Conservation (phyloP, 2,888 invertebrate species). For the Endotricha flammealis region DNA sequence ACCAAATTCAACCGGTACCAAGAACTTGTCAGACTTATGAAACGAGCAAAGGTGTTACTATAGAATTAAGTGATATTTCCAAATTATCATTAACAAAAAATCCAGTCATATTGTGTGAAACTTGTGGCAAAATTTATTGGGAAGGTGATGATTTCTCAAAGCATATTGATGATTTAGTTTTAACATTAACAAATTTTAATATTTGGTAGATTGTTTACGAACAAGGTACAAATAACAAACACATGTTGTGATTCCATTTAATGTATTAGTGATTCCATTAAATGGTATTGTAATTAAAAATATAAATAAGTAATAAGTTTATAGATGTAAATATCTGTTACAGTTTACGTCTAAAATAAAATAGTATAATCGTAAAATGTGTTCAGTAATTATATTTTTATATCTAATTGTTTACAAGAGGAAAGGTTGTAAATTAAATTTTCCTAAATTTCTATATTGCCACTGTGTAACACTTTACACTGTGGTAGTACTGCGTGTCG, state of each 20-base stretch:
- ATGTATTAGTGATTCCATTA: slow-evolving; percentile 11
- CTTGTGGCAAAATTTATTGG: slow-evolving; percentile 88
- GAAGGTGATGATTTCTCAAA: slow-evolving; percentile 63
- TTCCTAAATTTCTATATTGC: no score
- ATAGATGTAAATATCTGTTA: background rate
- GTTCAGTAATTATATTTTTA: slow-evolving; percentile 8
- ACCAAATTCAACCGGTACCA: slow-evolving; percentile 29
- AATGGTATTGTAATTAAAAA: no score
- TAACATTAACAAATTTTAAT: slow-evolving; percentile 33
- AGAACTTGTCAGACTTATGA: slow-evolving; percentile 37
- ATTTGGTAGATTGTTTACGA: slow-evolving; percentile 21
- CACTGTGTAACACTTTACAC: no score
- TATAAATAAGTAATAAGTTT: background rate
- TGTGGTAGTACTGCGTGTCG: no score
- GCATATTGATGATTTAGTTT: slow-evolving; percentile 38
- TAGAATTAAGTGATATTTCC: slow-evolving; percentile 75
- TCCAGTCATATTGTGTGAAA: slow-evolving; percentile 82
- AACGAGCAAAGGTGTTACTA: slow-evolving; percentile 74
- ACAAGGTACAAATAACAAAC: slow-evolving; percentile 21
- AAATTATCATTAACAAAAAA: slow-evolving; percentile 62
- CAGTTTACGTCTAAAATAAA: background rate
- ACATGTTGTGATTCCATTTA: slow-evolving; percentile 12
- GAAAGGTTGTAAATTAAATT: no score
- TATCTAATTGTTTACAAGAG: no score
- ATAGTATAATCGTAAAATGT: slow-evolving; percentile 5